phyloP scores from a whole-genome alignment of 2,797 vertebrate genomes.

The Etheostoma nigrum region DNA sequence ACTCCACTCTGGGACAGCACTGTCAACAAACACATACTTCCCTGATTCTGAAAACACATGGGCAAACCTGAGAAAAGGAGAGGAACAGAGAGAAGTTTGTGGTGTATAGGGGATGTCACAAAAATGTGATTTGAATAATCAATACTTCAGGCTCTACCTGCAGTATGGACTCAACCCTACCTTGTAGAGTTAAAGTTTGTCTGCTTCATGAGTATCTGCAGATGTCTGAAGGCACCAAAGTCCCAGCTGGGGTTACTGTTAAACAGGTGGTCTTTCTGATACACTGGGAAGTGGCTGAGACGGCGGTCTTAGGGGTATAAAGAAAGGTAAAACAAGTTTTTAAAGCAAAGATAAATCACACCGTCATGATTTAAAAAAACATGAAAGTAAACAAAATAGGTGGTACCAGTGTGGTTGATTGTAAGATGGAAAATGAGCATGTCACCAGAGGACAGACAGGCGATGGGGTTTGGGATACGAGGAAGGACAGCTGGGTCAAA shows the following conservation, averaged over 20 bases:
- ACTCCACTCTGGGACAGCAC: slow-evolving; percentile 81
- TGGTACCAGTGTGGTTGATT: slow-evolving; percentile 84
- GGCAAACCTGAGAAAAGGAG: slow-evolving; percentile 87
- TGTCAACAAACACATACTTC: slow-evolving; percentile 91
- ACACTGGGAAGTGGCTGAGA: slow-evolving; percentile 92
- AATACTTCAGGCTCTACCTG: not conserved
- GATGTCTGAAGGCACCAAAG: slow-evolving; percentile 90
- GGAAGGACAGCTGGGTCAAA: slow-evolving; percentile 59
- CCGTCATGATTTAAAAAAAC: not conserved
- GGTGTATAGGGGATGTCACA: not conserved
- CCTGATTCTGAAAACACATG: slow-evolving; percentile 91
- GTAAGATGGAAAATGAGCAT: slow-evolving; percentile 91
- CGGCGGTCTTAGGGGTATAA: slow-evolving; percentile 80
- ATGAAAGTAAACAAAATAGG: not conserved
- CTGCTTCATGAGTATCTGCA: slow-evolving; percentile 89
- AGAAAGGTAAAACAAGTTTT: not conserved
- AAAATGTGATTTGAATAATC: not conserved
- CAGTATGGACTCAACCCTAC: slow-evolving; percentile 61
- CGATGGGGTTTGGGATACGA: slow-evolving; percentile 90
- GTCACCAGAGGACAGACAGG: slow-evolving; percentile 88
- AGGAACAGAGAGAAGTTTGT: not conserved
- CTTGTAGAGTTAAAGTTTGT: slow-evolving; percentile 89
- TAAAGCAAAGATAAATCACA: not conserved
- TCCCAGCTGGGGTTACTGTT: slow-evolving; percentile 94
- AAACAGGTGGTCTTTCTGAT: slow-evolving; percentile 93